These are phyloP conservation scores for Biston betularia DNA, from an alignment of 2,888 invertebrate species.

Conservation along the genomic window DNA sequence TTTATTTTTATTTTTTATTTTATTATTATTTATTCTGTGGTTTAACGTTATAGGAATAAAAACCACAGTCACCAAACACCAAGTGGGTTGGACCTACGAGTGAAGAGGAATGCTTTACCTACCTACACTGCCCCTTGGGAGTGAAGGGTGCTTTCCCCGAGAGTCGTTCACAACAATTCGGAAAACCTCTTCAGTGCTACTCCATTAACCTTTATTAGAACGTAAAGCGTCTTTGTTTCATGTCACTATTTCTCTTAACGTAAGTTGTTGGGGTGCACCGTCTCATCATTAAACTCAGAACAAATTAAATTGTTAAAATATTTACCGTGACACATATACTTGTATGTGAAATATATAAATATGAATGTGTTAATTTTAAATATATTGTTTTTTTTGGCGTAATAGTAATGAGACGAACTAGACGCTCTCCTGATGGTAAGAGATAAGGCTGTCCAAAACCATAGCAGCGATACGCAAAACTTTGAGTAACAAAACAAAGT, in stretches of 20 bases:
- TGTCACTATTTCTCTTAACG: conserved; percentile 15
- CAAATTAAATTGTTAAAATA: too few relatives aligned
- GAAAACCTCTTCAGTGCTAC: conserved; percentile 34
- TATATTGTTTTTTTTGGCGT: too few relatives aligned
- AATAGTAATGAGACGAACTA: too few relatives aligned
- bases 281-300: background rate
- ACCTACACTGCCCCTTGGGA: conserved; percentile 46
- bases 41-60: background rate
- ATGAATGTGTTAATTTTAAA: too few relatives aligned
- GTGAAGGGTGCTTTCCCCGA: conserved; percentile 43
- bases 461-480: too few relatives aligned
- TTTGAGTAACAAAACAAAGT: too few relatives aligned
- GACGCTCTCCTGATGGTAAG: too few relatives aligned
- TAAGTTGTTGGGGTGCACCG: conserved; percentile 4
- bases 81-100: conserved; percentile 43
- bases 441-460: too few relatives aligned
- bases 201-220: conserved; percentile 34
- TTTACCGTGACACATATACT: too few relatives aligned
- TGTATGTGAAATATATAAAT: too few relatives aligned
- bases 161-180: conserved; percentile 27
- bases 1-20: too few relatives aligned
- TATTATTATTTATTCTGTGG: too few relatives aligned
- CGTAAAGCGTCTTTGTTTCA: conserved; percentile 26
- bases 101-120: conserved; percentile 50
- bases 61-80: conserved; percentile 14